Conservation (phyloP, 2,888 invertebrate species). For the Xestia rhomboidea region DNA sequence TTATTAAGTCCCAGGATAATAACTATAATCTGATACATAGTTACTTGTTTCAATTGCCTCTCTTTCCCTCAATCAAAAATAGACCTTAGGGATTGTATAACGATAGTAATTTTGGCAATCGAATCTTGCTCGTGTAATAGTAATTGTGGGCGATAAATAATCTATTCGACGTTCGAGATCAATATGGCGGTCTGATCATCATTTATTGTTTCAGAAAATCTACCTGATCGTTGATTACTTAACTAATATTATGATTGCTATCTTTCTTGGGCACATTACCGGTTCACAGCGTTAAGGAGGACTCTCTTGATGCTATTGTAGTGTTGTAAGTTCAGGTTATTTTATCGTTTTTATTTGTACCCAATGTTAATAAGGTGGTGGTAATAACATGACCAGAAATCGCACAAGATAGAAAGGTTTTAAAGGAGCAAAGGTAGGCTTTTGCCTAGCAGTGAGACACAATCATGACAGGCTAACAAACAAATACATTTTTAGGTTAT, state of each 20-base stretch:
- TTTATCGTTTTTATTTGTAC: no score
- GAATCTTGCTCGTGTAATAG: slow-evolving; percentile 1
- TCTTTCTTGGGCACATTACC: background rate
- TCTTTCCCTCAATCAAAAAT: slow-evolving; percentile 33
- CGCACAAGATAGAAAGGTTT: no score
- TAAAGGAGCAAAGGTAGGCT: no score
- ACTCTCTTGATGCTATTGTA: background rate
- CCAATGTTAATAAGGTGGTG: no score
- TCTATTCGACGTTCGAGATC: slow-evolving; percentile 17
- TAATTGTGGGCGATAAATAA: slow-evolving; percentile 25
- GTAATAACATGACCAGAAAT: no score
- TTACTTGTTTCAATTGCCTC: slow-evolving; percentile 7
- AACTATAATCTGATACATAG: slow-evolving; percentile 3
- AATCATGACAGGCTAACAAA: no score
- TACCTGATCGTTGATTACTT: background rate
- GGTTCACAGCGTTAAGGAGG: background rate
- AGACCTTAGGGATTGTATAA: slow-evolving; percentile 14
- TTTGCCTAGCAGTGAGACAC: no score
- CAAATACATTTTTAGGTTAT: no score
- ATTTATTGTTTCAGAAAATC: slow-evolving; percentile 15
- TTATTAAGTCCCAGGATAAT: background rate
- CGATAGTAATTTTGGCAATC: slow-evolving; percentile 2
- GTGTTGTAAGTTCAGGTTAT: background rate
- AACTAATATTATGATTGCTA: background rate
- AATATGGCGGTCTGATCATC: slow-evolving; percentile 14